phyloP scores from a whole-genome alignment of 2,888 invertebrate genomes.

The Drosophila hawaiiensis region DNA sequence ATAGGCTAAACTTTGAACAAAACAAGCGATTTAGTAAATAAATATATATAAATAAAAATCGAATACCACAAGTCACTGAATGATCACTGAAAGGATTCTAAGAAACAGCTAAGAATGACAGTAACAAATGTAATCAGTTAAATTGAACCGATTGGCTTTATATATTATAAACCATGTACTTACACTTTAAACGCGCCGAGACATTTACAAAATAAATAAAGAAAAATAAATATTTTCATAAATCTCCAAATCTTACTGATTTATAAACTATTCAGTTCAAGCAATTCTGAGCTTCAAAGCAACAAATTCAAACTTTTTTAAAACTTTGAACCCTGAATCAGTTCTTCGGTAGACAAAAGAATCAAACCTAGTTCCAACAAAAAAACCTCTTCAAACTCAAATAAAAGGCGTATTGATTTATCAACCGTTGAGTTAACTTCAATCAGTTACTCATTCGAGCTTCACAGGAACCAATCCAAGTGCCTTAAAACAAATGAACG shows the following conservation, averaged over 20 bases:
- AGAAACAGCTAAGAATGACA: neutral
- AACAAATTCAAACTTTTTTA: neutral
- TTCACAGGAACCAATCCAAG: neutral
- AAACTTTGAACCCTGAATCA: neutral
- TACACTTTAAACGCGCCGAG: neutral
- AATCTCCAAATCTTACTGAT: neutral
- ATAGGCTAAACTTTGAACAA: slow-evolving; percentile 7
- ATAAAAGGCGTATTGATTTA: neutral
- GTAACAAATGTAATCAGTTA: neutral
- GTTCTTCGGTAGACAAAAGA: neutral
- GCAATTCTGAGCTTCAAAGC: neutral
- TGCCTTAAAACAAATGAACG: neutral
- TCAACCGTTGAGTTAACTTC: neutral
- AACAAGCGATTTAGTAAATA: neutral
- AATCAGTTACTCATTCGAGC: neutral
- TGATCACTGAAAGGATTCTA: neutral
- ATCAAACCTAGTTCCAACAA: neutral
- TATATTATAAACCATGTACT: neutral
- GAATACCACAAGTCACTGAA: neutral
- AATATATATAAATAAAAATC: neutral
- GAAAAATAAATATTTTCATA: neutral
- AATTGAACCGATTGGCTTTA: neutral
- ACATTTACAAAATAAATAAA: neutral
- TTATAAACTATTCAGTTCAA: neutral
- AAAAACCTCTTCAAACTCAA: neutral